Percentiles rank a stretch among this genome's conserved stretches.
Conservation (phyloP, 2,113 vertebrate genomes). For the Passer montanus region DNA sequence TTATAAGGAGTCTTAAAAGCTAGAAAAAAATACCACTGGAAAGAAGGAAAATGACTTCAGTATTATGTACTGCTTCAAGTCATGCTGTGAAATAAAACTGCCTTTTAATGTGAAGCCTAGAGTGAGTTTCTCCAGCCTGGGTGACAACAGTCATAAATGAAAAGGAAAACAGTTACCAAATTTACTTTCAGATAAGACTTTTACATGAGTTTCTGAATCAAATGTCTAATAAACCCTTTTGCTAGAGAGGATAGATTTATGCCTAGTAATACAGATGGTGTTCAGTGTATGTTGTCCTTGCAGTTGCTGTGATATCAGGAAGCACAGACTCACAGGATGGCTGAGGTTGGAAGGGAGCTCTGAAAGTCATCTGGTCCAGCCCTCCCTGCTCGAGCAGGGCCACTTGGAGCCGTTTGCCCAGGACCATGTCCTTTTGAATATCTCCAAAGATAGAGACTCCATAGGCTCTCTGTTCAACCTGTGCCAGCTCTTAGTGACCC, state of each 20-base stretch:
- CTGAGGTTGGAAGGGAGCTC: background rate
- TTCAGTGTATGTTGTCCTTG: background rate
- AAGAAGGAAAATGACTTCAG: background rate
- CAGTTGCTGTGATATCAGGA: background rate
- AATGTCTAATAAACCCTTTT: background rate
- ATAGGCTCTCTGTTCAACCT: background rate
- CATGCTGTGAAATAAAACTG: conserved; percentile 13
- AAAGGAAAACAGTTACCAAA: background rate
- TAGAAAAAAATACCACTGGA: background rate
- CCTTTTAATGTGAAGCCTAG: background rate
- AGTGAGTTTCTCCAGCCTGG: background rate
- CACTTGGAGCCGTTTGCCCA: background rate
- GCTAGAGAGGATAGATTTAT: background rate
- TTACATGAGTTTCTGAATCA: background rate
- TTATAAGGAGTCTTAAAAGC: background rate
- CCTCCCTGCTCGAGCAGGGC: background rate
- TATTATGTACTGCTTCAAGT: background rate
- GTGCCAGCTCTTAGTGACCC: background rate
- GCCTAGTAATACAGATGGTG: background rate
- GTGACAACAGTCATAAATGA: background rate
- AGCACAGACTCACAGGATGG: background rate
- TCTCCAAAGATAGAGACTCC: background rate
- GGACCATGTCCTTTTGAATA: background rate
- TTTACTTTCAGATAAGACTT: conserved; percentile 22
- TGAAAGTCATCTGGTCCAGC: background rate